Conservation (phyloP, 2,797 vertebrate genomes). For the Euthynnus affinis region DNA sequence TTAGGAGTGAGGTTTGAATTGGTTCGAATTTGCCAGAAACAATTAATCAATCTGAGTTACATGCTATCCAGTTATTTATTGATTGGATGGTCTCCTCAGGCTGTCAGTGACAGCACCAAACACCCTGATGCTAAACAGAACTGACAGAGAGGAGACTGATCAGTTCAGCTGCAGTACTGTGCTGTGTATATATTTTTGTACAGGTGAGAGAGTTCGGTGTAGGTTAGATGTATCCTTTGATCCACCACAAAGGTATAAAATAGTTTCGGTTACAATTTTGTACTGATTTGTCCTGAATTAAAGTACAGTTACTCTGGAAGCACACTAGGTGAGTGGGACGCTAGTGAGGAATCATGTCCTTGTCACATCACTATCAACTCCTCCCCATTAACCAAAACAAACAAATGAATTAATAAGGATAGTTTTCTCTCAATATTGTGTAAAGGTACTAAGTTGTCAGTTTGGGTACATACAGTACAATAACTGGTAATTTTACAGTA, state of each 20-base stretch:
- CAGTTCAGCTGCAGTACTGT: conserved; percentile 9
- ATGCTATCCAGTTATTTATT: conserved; percentile 62
- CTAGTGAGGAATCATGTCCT: neutral
- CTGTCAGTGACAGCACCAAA: conserved; percentile 51
- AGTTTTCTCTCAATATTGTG: neutral
- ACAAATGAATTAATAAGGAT: too few species aligned
- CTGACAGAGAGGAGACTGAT: conserved; percentile 59
- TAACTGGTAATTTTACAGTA: too few species aligned
- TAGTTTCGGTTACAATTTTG: neutral
- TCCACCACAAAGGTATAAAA: neutral
- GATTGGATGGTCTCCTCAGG: conserved; percentile 53
- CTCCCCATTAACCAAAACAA: neutral
- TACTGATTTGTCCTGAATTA: neutral
- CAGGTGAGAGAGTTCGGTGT: neutral
- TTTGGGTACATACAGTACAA: neutral
- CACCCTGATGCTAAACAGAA: conserved; percentile 56
- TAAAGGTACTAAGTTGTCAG: neutral
- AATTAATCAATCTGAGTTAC: conserved; percentile 54
- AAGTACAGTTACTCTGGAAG: neutral
- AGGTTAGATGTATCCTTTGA: neutral
- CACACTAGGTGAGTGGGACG: neutral
- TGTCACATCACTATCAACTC: neutral
- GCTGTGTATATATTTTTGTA: conserved; percentile 8
- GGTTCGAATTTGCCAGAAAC: conserved; percentile 61
- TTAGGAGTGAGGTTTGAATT: conserved; percentile 46